These are phyloP conservation scores for Lophochroa leadbeateri DNA, from an alignment of 2,113 vertebrate genomes.

Conservation along the genomic window DNA sequence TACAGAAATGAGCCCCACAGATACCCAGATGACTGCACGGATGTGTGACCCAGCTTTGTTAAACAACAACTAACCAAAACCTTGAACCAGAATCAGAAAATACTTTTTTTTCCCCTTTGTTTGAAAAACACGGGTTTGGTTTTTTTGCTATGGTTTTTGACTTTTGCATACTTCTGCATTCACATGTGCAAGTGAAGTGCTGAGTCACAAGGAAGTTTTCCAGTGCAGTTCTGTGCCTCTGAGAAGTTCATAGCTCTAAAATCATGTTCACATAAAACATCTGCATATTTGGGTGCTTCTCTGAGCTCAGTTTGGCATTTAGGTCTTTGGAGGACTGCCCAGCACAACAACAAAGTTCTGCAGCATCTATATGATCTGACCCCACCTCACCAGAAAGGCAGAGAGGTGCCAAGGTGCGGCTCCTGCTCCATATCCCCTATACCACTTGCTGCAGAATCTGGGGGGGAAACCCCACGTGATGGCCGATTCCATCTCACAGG, in stretches of 20 bases:
- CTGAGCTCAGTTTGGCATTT: not conserved
- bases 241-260: not conserved
- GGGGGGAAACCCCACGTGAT: rapidly evolving
- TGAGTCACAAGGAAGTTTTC: conserved; percentile 56
- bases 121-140: not conserved
- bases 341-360: not conserved
- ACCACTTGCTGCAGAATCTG: not conserved
- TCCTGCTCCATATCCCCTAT: not conserved
- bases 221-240: not conserved
- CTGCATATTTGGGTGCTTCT: not conserved
- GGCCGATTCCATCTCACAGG: not conserved
- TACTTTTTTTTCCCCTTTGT: not conserved
- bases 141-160: not conserved
- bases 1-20: not conserved
- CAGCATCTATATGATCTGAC: not conserved
- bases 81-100: not conserved
- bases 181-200: not conserved
- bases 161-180: not conserved
- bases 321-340: not conserved
- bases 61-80: not conserved
- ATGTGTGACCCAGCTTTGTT: not conserved
- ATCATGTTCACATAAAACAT: not conserved
- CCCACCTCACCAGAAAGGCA: not conserved
- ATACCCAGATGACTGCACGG: not conserved
- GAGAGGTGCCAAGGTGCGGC: not conserved